Conservation (phyloP, 2,113 vertebrate genomes). For the Actenoides hombroni region DNA sequence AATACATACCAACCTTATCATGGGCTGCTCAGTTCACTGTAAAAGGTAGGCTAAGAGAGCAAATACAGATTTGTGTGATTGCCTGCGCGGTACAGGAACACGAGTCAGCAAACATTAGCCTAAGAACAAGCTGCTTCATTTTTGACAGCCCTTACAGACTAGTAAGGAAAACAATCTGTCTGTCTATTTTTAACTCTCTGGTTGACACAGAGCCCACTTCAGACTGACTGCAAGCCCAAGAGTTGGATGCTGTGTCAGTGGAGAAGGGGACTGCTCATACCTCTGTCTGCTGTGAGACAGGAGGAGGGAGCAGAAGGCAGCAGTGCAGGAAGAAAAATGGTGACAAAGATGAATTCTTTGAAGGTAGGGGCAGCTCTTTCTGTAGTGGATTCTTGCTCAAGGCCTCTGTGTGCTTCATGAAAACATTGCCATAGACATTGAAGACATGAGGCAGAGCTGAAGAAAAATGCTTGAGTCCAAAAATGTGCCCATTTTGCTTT, state of each 20-base stretch:
- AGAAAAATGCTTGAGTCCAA: not conserved
- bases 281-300: not conserved
- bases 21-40: accelerated
- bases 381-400: not conserved
- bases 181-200: not conserved
- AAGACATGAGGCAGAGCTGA: not conserved
- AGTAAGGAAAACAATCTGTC: not conserved
- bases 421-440: too few species aligned
- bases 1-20: not conserved
- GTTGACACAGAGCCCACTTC: not conserved
- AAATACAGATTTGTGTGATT: not conserved
- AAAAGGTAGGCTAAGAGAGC: not conserved
- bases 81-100: not conserved
- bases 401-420: accelerated
- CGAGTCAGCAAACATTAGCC: not conserved
- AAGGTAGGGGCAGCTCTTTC: not conserved
- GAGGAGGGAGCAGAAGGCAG: not conserved
- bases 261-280: not conserved
- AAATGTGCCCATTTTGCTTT: not conserved
- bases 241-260: accelerated
- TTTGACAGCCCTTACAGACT: not conserved
- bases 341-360: not conserved
- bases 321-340: accelerated
- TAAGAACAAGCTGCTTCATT: not conserved
- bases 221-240: not conserved